Conservation (phyloP, 2,797 vertebrate species). For the Pseudopleuronectes americanus region DNA sequence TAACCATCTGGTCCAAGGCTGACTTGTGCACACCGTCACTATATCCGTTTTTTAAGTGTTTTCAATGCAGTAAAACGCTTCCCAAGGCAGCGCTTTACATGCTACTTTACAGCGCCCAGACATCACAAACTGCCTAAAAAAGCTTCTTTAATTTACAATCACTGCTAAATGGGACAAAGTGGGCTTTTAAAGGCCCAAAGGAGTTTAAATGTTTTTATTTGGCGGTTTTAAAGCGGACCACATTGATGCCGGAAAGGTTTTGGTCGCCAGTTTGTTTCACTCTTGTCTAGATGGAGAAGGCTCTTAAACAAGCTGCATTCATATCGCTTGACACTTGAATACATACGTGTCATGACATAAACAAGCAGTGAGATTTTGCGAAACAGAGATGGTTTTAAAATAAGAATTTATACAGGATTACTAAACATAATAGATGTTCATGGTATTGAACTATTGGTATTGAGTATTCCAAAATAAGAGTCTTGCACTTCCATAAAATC, state of each 20-base stretch:
- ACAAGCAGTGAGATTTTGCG: too few relatives aligned
- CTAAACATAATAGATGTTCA: too few relatives aligned
- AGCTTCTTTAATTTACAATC: slow-evolving; percentile 12
- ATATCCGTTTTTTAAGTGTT: slow-evolving; percentile 10
- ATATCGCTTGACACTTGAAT: too few relatives aligned
- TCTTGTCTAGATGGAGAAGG: background rate
- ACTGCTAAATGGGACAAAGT: slow-evolving; percentile 43
- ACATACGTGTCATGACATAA: too few relatives aligned
- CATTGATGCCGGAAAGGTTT: too few relatives aligned
- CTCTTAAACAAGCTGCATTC: too few relatives aligned
- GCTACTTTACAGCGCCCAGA: slow-evolving; percentile 34
- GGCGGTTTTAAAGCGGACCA: background rate
- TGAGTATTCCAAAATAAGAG: too few relatives aligned
- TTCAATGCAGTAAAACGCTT: slow-evolving; percentile 5
- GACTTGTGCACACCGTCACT: background rate
- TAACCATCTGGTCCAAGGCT: slow-evolving; percentile 29
- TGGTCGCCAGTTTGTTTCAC: background rate
- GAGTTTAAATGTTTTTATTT: slow-evolving; percentile 14
- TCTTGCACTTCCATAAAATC: too few relatives aligned
- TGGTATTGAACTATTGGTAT: too few relatives aligned
- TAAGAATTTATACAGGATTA: too few relatives aligned
- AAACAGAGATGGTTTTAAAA: too few relatives aligned
- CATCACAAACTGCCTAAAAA: slow-evolving; percentile 25
- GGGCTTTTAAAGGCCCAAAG: slow-evolving; percentile 15
- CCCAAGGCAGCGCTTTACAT: slow-evolving; percentile 7